These are phyloP conservation scores for Drosophila baimaii DNA, from an alignment of 1,140 invertebrate species.

Conservation along the genomic window DNA sequence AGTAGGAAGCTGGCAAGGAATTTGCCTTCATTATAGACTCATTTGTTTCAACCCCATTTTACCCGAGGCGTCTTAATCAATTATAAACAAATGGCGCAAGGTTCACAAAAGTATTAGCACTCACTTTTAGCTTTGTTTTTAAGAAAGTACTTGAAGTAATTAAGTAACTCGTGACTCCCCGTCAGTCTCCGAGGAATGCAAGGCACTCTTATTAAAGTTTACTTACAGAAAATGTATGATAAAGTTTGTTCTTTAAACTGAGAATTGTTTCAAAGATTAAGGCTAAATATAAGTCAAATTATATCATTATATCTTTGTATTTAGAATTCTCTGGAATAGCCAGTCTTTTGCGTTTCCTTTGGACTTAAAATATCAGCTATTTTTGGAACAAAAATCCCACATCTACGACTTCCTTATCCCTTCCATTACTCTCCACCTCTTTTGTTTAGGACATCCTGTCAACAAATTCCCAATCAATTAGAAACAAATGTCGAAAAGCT, in stretches of 20 bases:
- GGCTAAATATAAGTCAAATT: background rate
- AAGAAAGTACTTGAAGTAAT: slow-evolving; percentile 9
- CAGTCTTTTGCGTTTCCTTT: background rate
- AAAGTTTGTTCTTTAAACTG: background rate
- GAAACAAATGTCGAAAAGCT: slow-evolving; percentile 23
- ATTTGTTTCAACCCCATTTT: slow-evolving; percentile 49
- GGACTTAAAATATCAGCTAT: background rate
- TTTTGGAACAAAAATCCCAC: no score
- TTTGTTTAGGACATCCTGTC: background rate
- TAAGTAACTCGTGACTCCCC: background rate
- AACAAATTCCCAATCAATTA: slow-evolving; percentile 42
- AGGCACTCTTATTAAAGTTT: background rate
- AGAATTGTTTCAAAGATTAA: background rate
- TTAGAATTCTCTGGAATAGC: background rate
- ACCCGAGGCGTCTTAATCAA: slow-evolving; percentile 32
- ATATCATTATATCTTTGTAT: background rate
- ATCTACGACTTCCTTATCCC: slow-evolving; percentile 35
- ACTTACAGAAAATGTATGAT: background rate
- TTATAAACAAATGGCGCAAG: slow-evolving; percentile 46
- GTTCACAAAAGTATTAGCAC: slow-evolving; percentile 32
- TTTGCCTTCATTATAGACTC: slow-evolving; percentile 53
- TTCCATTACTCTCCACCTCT: slow-evolving; percentile 31
- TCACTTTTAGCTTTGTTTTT: slow-evolving; percentile 12
- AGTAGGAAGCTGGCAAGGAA: background rate
- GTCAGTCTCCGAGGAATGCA: background rate